Base-by-base conservation (phyloP, 2,113 vertebrate species). In the Amphiprion percula region DNA sequence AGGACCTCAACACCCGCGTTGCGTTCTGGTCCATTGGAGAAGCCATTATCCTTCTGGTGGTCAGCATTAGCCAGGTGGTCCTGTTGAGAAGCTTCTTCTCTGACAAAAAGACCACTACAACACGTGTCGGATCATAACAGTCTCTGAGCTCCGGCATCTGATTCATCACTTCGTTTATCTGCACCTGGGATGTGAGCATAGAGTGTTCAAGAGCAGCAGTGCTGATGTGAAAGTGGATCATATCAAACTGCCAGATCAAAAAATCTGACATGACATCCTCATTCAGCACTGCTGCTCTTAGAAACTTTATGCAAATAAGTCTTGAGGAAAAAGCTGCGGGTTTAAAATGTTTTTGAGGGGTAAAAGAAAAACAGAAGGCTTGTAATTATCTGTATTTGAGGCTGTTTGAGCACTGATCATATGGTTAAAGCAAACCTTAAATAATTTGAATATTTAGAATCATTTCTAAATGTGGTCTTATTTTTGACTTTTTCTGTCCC, bases 81-180 rank as follows among this genome's bases (percentile, higher is more conserved):
- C 96, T 99, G 66, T 95, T 99, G 41, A 96, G 98, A 90, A 99
- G 98, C 88, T 99, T 99, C 92, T 99, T 99, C 94, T 99, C 97
- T 0, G 98, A 99, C 94, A 98, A 95, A 93, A 98, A 98, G 95
- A 99, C 97, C 91, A 99, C 98, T 14, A 96, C 97, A 67, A 99
- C 98, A 1, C 97, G 98, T 0, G 96, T 99, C 4, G 98, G 97
- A 84, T 99, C 97, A 0, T 99, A 98, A 97, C 94, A 82, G 21
- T 66, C 61, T 62, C 54, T 81, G 58, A 85, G 19, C 37, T 30
- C 33, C 63, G 14, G 59, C 24, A 71, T 83, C 24, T 24, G 62
- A 72, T 59, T 63, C 21, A 73, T 79, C 30, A 47, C 24, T 72
- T 78, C 62, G 28, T 85, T 74, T 41, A 52, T 79, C 21, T 46